Percentiles rank a stretch among this genome's conserved stretches.
These are phyloP conservation scores for Leptinotarsa undecemlineata DNA, from an alignment of 1,140 invertebrate genomes.

Conservation along the genomic window DNA sequence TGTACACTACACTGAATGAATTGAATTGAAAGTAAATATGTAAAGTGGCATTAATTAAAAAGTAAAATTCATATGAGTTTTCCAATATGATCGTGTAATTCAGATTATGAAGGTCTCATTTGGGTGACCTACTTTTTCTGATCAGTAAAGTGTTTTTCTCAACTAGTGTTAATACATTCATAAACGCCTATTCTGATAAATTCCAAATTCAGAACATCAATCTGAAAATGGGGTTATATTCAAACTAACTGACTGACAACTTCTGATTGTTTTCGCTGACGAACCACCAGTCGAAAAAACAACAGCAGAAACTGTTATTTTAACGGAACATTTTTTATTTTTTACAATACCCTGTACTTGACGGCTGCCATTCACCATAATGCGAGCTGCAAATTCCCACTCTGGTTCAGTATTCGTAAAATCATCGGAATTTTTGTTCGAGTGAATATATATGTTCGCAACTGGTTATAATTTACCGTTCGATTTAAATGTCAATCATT, in stretches of 20 bases:
- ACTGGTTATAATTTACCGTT: slow-evolving; percentile 21
- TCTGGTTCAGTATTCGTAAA: slow-evolving; percentile 16
- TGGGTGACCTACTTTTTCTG: no score
- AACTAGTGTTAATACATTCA: no score
- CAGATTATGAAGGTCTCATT: no score
- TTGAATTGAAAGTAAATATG: no score
- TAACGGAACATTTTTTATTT: slow-evolving; percentile 17
- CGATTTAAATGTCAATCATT: slow-evolving; percentile 25
- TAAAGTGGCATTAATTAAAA: no score
- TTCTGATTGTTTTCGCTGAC: slow-evolving; percentile 5
- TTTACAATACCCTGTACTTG: slow-evolving; percentile 16
- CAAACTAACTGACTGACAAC: background rate
- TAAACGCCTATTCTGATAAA: background rate
- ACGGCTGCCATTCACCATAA: slow-evolving; percentile 23
- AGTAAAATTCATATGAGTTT: no score
- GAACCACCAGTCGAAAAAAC: slow-evolving; percentile 11
- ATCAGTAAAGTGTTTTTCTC: no score
- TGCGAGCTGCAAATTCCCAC: slow-evolving; percentile 9
- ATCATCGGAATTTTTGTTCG: slow-evolving; percentile 24
- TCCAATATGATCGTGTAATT: no score
- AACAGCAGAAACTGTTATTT: background rate
- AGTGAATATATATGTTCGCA: slow-evolving; percentile 2
- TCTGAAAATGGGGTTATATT: background rate
- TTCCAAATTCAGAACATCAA: background rate
- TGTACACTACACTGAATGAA: no score